phyloP scores from a whole-genome alignment of 2,888 invertebrate genomes.

The Tipula helvola region DNA sequence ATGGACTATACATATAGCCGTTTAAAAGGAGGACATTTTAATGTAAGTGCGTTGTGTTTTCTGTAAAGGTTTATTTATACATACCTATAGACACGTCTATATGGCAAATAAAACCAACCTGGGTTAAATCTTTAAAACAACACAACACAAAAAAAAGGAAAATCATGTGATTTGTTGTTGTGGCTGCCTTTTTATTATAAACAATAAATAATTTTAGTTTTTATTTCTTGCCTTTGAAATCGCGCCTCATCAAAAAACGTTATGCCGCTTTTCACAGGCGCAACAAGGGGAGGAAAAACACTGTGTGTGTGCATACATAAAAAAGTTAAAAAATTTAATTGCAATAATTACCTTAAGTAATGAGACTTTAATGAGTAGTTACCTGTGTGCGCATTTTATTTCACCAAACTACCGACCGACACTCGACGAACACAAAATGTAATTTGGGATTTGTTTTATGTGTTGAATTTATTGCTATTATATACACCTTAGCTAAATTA shows the following conservation, averaged over 20 bases:
- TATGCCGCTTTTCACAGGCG: background rate
- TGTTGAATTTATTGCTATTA: background rate
- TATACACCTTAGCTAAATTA: background rate
- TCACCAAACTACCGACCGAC: background rate
- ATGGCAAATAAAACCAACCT: background rate
- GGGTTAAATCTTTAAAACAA: background rate
- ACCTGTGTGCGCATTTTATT: background rate
- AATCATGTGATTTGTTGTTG: background rate
- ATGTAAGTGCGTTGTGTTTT: background rate
- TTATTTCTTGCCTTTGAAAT: background rate
- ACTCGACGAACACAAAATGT: background rate
- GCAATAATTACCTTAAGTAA: background rate
- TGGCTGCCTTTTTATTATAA: background rate
- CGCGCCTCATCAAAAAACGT: background rate
- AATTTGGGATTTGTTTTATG: background rate
- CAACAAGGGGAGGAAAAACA: background rate
- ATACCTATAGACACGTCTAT: background rate
- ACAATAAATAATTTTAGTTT: background rate
- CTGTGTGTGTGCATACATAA: background rate
- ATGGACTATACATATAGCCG: background rate
- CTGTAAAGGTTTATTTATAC: background rate
- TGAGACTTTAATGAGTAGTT: slow-evolving; percentile 4
- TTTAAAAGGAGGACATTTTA: background rate
- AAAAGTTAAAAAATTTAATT: background rate
- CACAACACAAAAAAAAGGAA: background rate